A percentile compares a stretch with the other conserved stretches of the same genome.
Evolutionary conservation across 2,888 invertebrate species (phyloP).

Genomic region (Luperina testacea): DNA sequence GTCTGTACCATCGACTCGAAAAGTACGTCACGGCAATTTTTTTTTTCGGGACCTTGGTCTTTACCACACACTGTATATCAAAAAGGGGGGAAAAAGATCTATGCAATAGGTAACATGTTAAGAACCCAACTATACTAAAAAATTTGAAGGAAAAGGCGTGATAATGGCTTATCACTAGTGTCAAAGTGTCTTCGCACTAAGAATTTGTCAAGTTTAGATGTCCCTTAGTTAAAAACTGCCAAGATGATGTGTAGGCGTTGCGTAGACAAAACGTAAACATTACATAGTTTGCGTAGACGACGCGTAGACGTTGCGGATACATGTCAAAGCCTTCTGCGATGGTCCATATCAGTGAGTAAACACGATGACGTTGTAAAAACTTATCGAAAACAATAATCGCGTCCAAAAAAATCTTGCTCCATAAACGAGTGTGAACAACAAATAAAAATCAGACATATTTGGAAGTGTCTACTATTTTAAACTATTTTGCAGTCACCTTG

Average conservation of each 20-base stretch:
- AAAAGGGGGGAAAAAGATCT: not conserved
- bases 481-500: conserved; percentile 49
- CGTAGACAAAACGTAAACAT: not conserved
- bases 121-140: not conserved
- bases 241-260: not conserved
- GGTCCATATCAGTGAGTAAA: not conserved
- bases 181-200: not conserved
- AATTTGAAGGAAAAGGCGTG: not conserved
- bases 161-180: not conserved
- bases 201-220: not conserved
- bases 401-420: not conserved
- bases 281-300: not conserved
- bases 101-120: not conserved
- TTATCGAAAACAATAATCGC: not conserved
- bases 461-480: conserved; percentile 8
- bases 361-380: not conserved
- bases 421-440: not conserved
- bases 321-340: not conserved
- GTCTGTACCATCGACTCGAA: too few relatives aligned
- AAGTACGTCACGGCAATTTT: too few relatives aligned
- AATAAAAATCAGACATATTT: conserved; percentile 29
- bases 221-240: not conserved
- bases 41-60: not conserved
- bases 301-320: not conserved
- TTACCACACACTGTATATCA: not conserved